Base-by-base conservation (phyloP, 2,888 invertebrate genomes). In the Nomada flava region DNA sequence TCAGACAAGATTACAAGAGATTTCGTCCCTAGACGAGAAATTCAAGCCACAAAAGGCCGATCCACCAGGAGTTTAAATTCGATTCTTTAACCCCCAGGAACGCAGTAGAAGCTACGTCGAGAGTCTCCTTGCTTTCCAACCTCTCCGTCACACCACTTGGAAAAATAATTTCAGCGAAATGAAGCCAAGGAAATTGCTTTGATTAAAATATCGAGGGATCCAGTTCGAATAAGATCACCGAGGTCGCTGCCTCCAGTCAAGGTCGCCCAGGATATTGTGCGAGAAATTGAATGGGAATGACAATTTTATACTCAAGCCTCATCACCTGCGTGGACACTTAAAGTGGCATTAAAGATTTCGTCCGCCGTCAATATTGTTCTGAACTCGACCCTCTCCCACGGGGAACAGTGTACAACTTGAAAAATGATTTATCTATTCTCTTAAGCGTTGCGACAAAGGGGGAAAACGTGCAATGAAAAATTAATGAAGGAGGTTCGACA, bases 171-270 rank as follows among this genome's bases (percentile, higher is more conserved):
- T 82, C 77, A 71, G 5, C 50, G 71, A 65, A 83, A 80, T 70
- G 79, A 78, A 70, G 75, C 59, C 65, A n/a, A 60, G 74, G 76
- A 86, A 87, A 90, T 89, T 86, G 85, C 76, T 82, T 82, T 83
- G 83, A 90, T 90, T 89, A 87, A 89, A 89, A 87, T 86, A 86
- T 84, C 76, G 85, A n/a, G 47, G 62, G 63, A 79, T 77, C 73
- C 47, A 2, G 55, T 36, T n/a, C 42, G 55, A 60, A 62, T 7
- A 36, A 57, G 72, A 68, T 15, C 26, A 26, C 59, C 10, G 44
- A 18, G 79, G 29, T 26, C 47, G 60, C 29, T 18, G 20, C 3
- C 4, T 18, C 18, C 18, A 73, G 60, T 65, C 63, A 74, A 75
- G 73, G 63, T 52, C 20, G 29, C n/a, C 29, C 52, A 50, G 71